phyloP scores from a whole-genome alignment of 2,113 vertebrate species.

The Zosterops borbonicus region DNA sequence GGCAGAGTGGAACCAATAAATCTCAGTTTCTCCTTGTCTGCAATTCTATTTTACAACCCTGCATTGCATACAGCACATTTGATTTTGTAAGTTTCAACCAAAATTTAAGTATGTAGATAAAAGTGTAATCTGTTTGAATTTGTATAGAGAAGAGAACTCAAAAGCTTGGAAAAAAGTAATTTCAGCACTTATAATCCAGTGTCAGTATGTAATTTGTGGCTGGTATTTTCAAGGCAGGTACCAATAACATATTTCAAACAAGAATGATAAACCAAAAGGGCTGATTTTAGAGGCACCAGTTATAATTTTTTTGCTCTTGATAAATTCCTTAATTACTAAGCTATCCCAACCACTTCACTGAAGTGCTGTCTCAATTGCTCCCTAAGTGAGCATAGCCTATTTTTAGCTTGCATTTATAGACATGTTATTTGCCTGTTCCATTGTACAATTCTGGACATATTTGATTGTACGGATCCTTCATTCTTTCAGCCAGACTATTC shows the following conservation, averaged over 20 bases:
- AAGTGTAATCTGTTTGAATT: not conserved
- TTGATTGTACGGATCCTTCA: not conserved
- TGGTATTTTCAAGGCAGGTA: not conserved
- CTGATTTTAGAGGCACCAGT: not conserved
- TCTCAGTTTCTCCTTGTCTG: not conserved
- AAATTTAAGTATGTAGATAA: not conserved
- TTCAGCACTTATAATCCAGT: not conserved
- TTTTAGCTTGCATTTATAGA: not conserved
- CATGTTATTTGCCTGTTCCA: not conserved
- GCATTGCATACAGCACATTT: not conserved
- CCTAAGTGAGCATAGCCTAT: not conserved
- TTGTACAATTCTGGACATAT: not conserved
- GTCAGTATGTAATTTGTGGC: not conserved
- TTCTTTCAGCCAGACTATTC: not conserved
- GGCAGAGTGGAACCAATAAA: not conserved
- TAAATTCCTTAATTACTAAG: not conserved
- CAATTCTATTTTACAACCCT: not conserved
- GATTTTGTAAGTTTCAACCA: not conserved
- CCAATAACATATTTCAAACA: not conserved
- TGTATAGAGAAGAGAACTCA: not conserved
- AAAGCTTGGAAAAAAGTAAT: not conserved
- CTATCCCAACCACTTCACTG: not conserved
- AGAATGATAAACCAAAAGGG: not conserved
- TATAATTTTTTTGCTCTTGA: not conserved
- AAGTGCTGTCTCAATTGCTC: conserved; percentile 21